These are phyloP conservation scores for Scarus forsteni DNA, from an alignment of 2,797 vertebrate species.

Conservation along the genomic window DNA sequence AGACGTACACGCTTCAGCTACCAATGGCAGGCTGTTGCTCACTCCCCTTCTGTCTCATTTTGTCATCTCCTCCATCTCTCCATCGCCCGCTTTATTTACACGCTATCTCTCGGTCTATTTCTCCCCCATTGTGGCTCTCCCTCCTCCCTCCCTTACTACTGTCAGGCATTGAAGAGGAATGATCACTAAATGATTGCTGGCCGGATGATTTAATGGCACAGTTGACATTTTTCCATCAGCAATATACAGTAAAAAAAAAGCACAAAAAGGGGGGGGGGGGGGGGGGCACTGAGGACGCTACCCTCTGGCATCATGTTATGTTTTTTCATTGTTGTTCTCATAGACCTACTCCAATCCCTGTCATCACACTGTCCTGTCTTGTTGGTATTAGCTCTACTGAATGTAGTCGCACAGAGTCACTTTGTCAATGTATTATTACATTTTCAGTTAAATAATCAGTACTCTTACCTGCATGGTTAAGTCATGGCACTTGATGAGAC, in stretches of 20 bases:
- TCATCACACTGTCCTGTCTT: background rate
- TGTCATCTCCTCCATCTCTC: constrained; percentile 25
- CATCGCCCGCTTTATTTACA: constrained; percentile 42
- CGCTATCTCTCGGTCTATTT: constrained; percentile 13
- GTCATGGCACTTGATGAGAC: too few relatives aligned
- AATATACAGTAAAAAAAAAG: constrained; percentile 42
- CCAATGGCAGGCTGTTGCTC: constrained; percentile 61
- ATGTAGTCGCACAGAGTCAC: too few relatives aligned
- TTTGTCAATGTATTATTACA: too few relatives aligned
- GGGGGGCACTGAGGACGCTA: constrained; percentile 33
- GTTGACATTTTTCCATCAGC: constrained; percentile 72
- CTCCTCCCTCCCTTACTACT: constrained; percentile 33
- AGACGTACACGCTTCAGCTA: constrained; percentile 69
- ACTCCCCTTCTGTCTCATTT: constrained; percentile 55
- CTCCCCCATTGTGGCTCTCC: constrained; percentile 36
- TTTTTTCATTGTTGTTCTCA: constrained; percentile 39
- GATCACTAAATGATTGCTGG: constrained; percentile 75
- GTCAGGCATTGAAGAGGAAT: constrained; percentile 61
- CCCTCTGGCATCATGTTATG: constrained; percentile 28
- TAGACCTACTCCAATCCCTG: background rate
- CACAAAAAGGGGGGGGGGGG: too few relatives aligned
- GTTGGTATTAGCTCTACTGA: background rate
- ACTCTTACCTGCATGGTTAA: too few relatives aligned
- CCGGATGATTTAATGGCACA: constrained; percentile 66
- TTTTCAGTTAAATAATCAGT: too few relatives aligned